Evolutionary conservation across 2,888 invertebrate species (phyloP).

Genomic region (Germaria angustata): DNA sequence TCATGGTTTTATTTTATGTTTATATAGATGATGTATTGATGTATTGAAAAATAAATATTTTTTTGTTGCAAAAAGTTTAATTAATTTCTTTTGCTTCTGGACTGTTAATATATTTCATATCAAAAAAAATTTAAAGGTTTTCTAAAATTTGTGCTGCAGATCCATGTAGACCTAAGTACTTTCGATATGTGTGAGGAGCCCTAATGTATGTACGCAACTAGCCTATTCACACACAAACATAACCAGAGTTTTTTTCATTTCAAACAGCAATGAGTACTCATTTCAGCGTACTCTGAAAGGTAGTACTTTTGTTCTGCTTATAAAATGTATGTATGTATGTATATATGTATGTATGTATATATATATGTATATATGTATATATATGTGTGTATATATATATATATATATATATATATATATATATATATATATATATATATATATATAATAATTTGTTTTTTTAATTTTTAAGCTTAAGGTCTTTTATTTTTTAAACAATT

Average conservation of each 20-base stretch:
- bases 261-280: constrained; percentile 7
- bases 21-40: constrained; percentile 12
- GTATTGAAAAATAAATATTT: constrained; percentile 18
- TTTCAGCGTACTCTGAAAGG: background rate
- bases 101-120: constrained; percentile 11
- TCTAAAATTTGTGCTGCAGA: constrained; percentile 7
- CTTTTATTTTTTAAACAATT: too few relatives aligned
- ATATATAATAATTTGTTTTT: too few relatives aligned
- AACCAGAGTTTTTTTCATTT: constrained; percentile 14
- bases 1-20: constrained; percentile 18
- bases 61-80: constrained; percentile 13
- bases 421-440: too few relatives aligned
- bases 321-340: too few relatives aligned
- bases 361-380: too few relatives aligned
- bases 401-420: too few relatives aligned
- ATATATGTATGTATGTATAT: too few relatives aligned
- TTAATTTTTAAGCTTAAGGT: too few relatives aligned
- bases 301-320: background rate
- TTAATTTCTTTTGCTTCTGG: constrained; percentile 12
- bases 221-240: background rate
- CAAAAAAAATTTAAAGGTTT: constrained; percentile 9
- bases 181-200: constrained; percentile 2
- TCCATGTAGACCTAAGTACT: too few relatives aligned
- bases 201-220: constrained; percentile 3
- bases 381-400: too few relatives aligned